Conservation (phyloP, 2,113 vertebrate genomes). For the Neogale vison region DNA sequence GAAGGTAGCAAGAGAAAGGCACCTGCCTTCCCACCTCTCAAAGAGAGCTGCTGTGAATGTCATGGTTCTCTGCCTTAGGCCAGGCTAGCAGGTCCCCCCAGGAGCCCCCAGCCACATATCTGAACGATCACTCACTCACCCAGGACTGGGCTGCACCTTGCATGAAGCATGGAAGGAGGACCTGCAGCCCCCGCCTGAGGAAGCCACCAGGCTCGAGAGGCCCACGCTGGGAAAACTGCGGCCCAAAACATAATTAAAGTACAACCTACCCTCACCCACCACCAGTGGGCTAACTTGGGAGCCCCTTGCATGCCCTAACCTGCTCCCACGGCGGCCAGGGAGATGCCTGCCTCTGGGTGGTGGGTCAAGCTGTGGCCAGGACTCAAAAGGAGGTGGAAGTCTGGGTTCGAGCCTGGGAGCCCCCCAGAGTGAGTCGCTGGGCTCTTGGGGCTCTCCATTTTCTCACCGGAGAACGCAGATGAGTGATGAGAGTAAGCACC, state of each 20-base stretch:
- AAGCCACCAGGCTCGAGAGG: not conserved
- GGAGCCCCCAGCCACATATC: not conserved
- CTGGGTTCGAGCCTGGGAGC: not conserved
- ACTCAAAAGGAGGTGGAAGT: too few relatives aligned
- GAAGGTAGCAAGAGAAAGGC: not conserved
- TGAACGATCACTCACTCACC: not conserved
- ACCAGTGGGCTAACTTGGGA: not conserved
- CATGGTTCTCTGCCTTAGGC: not conserved
- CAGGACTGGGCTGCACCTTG: accelerated
- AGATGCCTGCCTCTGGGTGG: not conserved
- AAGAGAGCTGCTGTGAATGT: not conserved
- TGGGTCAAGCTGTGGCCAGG: not conserved
- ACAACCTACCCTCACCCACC: not conserved
- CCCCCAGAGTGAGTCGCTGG: not conserved
- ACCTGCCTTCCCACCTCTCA: not conserved
- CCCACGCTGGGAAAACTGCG: not conserved
- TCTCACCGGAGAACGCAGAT: not conserved
- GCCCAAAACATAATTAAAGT: not conserved
- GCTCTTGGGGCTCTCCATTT: not conserved
- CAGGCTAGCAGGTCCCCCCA: not conserved
- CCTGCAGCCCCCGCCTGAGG: not conserved
- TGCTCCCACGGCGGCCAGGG: not conserved
- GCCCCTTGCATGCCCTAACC: not conserved
- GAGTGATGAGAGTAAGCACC: not conserved
- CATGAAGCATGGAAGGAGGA: not conserved